These are phyloP conservation scores for Vanessa cardui DNA, from an alignment of 2,888 invertebrate genomes.

Conservation along the genomic window DNA sequence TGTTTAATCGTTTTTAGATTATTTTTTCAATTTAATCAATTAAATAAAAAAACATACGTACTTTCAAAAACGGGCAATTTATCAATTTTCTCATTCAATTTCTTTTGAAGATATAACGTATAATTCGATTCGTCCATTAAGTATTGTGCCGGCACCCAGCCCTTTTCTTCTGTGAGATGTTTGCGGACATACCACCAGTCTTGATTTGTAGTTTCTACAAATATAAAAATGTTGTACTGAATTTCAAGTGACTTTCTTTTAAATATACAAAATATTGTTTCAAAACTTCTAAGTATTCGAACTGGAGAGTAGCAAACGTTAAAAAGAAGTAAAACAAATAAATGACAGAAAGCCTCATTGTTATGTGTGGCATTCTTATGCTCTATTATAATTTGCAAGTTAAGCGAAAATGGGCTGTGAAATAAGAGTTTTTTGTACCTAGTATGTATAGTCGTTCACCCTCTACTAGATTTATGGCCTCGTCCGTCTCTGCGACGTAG, in stretches of 20 bases:
- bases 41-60: conserved; percentile 74
- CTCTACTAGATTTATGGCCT: conserved; percentile 94
- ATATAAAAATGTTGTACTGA: conserved; percentile 1
- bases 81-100: conserved; percentile 94
- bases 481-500: conserved; percentile 93
- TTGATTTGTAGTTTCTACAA: conserved; percentile 88
- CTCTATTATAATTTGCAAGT: too few species aligned
- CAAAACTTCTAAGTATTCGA: too few species aligned
- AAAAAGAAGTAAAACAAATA: too few species aligned
- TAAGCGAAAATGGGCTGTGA: too few species aligned
- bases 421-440: conserved; percentile 73
- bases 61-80: conserved; percentile 96
- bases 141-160: conserved; percentile 96
- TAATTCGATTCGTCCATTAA: conserved; percentile 92
- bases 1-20: too few species aligned
- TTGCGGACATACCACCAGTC: conserved; percentile 98
- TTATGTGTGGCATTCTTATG: neutral
- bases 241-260: too few species aligned
- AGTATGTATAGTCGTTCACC: conserved; percentile 94
- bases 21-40: neutral
- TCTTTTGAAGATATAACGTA: conserved; percentile 91
- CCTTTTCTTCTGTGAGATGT: conserved; percentile 94
- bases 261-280: too few species aligned
- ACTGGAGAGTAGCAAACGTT: too few species aligned
- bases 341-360: neutral